A percentile compares a stretch with the other conserved stretches of the same genome.
phyloP scores from a whole-genome alignment of 2,113 vertebrate species.

The Oenanthe melanoleuca region DNA sequence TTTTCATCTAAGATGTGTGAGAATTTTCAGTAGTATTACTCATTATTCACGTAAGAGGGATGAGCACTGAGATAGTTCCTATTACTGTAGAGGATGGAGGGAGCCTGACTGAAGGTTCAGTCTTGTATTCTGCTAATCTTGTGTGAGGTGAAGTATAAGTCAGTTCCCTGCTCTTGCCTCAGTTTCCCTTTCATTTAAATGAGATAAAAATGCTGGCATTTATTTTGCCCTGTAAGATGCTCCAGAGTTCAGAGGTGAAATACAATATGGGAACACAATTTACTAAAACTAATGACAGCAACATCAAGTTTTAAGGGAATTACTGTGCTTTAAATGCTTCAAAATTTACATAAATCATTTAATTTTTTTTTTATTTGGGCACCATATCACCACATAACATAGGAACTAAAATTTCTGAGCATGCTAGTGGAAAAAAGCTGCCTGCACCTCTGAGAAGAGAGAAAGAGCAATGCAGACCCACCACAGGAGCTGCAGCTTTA shows the following conservation, averaged over 20 bases:
- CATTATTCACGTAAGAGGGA: background rate
- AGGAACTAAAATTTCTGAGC: background rate
- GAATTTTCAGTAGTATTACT: background rate
- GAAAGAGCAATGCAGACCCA: background rate
- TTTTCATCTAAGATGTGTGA: background rate
- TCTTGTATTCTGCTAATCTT: background rate
- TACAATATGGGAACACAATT: background rate
- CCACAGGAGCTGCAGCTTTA: background rate
- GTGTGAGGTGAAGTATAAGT: background rate
- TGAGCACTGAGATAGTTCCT: background rate
- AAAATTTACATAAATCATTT: background rate
- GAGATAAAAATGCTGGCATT: background rate
- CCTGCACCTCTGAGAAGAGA: background rate
- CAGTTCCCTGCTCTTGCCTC: background rate
- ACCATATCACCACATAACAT: background rate
- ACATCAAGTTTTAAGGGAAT: background rate
- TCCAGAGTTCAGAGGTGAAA: background rate
- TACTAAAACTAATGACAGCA: background rate
- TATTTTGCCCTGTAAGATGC: background rate
- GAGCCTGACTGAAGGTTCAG: background rate
- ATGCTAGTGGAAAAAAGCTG: background rate
- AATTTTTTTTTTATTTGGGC: background rate
- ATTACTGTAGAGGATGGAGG: background rate
- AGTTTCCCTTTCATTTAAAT: background rate
- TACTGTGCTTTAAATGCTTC: background rate